Base-by-base conservation (phyloP, 2,888 invertebrate species). In the Agonopterix alstromeriana region DNA sequence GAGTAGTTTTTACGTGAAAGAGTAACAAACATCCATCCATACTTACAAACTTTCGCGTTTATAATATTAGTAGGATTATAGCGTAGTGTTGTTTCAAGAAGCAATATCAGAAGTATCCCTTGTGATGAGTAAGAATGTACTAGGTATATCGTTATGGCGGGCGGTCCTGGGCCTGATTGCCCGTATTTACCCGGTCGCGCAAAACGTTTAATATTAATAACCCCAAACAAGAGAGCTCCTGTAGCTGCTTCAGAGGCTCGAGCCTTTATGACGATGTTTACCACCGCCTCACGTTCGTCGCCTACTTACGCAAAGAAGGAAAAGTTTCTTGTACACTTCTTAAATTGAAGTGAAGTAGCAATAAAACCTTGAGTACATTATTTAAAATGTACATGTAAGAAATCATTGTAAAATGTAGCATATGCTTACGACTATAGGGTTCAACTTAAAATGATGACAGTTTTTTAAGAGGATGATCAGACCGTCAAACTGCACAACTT, bases 171-270 rank as follows among this genome's bases (percentile, higher is more conserved):
- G 38, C 12, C 42, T 42, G 10, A 42, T 42, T 66, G 76, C 59
- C 64, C 59, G 75, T 77, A 79, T 81, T 78, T 78, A 74, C 75
- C 59, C 67, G 67, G 61, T 64, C 66, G 67, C 68, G 69, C 61
- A 62, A 67, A 65, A 73, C 77, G 71, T 84, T 82, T 77, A 85
- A 80, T 81, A 85, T 86, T 85, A 78, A 85, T 84, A 83, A 80
- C 83, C 65, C 71, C 67, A 74, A 77, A 79, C 76, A 78, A 63
- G 70, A 72, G 69, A 58, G 69, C 69, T 77, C 73, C 71, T 71
- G 75, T 65, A 68, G 70, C 67, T 67, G 67, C 65, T 70, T 72
- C 65, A 60, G 70, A 70, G 73, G 70, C 73, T 64, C 57, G 57
- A 62, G 70, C 71, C 74, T 85, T 82, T 82, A 82, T 80, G 77